Percentiles rank a stretch among this genome's conserved stretches.
phyloP scores from a whole-genome alignment of 2,888 invertebrate genomes.

The Panopea generosa region DNA sequence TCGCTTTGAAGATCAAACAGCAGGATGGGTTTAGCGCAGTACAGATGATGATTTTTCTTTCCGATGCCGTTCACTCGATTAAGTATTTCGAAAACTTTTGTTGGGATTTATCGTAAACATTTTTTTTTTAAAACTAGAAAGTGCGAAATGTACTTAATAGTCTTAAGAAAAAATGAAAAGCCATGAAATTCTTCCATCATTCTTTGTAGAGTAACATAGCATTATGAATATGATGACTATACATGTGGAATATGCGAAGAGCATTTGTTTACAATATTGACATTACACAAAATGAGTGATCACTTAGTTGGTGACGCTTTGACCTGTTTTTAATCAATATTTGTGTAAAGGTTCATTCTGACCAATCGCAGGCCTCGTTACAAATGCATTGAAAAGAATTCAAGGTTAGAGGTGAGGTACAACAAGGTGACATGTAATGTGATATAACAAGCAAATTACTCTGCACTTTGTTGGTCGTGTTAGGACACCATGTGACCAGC shows the following conservation, averaged over 20 bases:
- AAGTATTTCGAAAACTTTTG: constrained; percentile 28
- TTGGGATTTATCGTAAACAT: neutral
- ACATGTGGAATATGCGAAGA: neutral
- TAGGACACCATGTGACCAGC: neutral
- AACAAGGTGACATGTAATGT: constrained; percentile 51
- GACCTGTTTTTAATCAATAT: constrained; percentile 53
- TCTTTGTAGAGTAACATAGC: too few relatives aligned
- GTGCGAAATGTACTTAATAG: constrained; percentile 8
- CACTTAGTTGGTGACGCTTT: constrained; percentile 46
- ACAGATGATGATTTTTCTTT: constrained; percentile 23
- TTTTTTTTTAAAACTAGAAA: neutral
- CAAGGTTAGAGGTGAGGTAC: constrained; percentile 24
- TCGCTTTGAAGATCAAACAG: constrained; percentile 42
- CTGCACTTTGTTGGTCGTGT: constrained; percentile 14
- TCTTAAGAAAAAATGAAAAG: neutral
- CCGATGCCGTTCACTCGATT: constrained; percentile 45
- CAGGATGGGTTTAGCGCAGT: constrained; percentile 21
- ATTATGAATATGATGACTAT: neutral
- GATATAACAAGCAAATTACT: constrained; percentile 23
- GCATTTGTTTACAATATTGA: constrained; percentile 27
- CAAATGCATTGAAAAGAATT: constrained; percentile 34
- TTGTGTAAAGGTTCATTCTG: constrained; percentile 25
- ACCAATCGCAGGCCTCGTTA: constrained; percentile 56
- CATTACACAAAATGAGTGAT: constrained; percentile 59
- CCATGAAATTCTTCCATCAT: too few relatives aligned